Conservation (phyloP, 2,888 invertebrate species). For the Patella ulyssiponensis region DNA sequence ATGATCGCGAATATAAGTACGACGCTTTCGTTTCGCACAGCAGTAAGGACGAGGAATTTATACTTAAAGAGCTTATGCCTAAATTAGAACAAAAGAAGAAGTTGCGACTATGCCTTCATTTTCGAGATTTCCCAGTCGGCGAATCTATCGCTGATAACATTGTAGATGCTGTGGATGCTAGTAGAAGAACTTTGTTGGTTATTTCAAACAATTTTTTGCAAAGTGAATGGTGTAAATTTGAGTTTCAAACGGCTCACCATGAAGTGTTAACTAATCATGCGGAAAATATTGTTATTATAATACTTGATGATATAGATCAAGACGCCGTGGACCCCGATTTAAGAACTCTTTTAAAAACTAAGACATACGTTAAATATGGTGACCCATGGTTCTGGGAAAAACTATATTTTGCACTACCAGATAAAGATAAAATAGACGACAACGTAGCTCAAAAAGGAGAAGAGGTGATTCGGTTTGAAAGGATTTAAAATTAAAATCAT, state of each 20-base stretch:
- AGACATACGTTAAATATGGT: background rate
- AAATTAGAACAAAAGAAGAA: background rate
- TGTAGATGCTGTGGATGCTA: background rate
- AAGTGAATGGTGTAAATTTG: slow-evolving; percentile 4
- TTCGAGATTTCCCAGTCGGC: slow-evolving; percentile 1
- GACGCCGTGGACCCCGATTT: background rate
- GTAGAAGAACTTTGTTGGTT: background rate
- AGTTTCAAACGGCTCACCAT: slow-evolving; percentile 3
- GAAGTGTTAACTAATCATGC: background rate
- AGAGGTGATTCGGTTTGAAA: too few relatives aligned
- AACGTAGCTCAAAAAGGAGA: too few relatives aligned
- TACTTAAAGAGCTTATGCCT: background rate
- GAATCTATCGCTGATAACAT: background rate
- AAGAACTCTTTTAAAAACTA: background rate
- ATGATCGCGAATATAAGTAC: background rate
- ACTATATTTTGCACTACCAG: background rate
- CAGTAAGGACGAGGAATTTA: background rate
- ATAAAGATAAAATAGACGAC: background rate
- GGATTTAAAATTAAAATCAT: too few relatives aligned
- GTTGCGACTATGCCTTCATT: background rate
- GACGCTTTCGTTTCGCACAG: background rate
- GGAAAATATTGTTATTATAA: background rate
- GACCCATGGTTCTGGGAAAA: slow-evolving; percentile 7
- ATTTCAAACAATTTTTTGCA: background rate
- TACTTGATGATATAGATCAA: background rate